phyloP scores from a whole-genome alignment of 2,888 invertebrate species.

The Synanthedon tipuliformis region DNA sequence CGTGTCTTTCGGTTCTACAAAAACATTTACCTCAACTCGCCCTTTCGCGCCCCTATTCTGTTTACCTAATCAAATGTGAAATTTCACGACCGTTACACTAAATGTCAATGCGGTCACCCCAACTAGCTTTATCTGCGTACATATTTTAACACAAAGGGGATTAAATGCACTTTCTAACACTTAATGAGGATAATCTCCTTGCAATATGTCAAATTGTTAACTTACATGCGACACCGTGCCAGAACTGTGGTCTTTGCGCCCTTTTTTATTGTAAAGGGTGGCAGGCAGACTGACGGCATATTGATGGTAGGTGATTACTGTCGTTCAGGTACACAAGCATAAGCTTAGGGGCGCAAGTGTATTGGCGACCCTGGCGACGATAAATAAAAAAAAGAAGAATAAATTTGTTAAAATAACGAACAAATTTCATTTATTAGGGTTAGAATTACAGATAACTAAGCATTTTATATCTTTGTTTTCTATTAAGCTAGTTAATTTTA shows the following conservation, averaged over 20 bases:
- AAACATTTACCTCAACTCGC: background rate
- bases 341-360: no score
- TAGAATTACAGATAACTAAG: no score
- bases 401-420: no score
- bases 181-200: conserved; percentile 51
- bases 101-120: background rate
- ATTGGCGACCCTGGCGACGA: no score
- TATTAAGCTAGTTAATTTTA: no score
- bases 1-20: background rate
- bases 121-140: background rate
- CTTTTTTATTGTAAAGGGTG: no score
- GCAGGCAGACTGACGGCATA: no score
- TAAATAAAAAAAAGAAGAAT: no score
- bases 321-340: no score
- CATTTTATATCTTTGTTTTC: no score
- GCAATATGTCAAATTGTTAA: conserved; percentile 41
- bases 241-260: background rate
- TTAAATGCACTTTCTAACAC: conserved; percentile 40
- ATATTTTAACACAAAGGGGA: conserved; percentile 26
- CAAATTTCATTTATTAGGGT: no score
- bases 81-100: background rate
- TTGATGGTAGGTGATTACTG: no score
- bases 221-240: conserved; percentile 19
- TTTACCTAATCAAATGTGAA: background rate
- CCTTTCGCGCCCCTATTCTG: background rate